phyloP scores from a whole-genome alignment of 1,140 invertebrate species.

The Nixonia krombeini region DNA sequence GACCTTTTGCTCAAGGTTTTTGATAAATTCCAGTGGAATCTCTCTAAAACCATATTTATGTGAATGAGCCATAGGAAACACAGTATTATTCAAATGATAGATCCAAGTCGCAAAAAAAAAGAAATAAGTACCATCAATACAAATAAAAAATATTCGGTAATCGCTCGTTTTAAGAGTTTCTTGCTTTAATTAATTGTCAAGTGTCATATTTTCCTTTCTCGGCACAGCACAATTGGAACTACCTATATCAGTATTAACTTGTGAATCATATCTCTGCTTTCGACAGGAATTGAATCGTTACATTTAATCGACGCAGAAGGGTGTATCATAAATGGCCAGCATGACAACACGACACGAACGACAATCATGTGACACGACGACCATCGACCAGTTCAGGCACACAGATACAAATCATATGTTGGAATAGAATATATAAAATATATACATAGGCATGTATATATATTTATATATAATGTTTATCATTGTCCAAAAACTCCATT shows the following conservation, averaged over 20 bases:
- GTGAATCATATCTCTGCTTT: not conserved
- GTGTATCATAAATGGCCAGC: slow-evolving; percentile 66
- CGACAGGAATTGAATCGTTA: slow-evolving; percentile 1
- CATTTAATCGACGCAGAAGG: slow-evolving; percentile 15
- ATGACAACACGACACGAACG: slow-evolving; percentile 73
- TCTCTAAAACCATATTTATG: too few relatives aligned
- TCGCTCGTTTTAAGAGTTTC: slow-evolving; percentile 1
- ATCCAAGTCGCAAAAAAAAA: too few relatives aligned
- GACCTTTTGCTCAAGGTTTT: too few relatives aligned
- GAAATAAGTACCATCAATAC: too few relatives aligned
- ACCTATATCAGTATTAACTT: not conserved
- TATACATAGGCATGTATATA: slow-evolving; percentile 40
- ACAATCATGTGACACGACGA: slow-evolving; percentile 73
- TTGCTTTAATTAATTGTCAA: not conserved
- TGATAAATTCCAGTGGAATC: too few relatives aligned
- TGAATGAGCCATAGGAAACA: too few relatives aligned
- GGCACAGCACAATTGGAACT: not conserved
- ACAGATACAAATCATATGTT: slow-evolving; percentile 68
- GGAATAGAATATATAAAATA: slow-evolving; percentile 51
- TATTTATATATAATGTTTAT: slow-evolving; percentile 35
- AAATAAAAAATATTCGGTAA: not conserved
- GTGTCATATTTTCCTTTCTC: not conserved
- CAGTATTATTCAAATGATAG: too few relatives aligned
- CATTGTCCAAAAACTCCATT: slow-evolving; percentile 52
- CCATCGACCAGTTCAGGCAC: slow-evolving; percentile 72